Evolutionary conservation across 2,113 vertebrate species (phyloP), one percentile per base, ranked within the genome.

Genomic region (Oreocharis arfaki): DNA sequence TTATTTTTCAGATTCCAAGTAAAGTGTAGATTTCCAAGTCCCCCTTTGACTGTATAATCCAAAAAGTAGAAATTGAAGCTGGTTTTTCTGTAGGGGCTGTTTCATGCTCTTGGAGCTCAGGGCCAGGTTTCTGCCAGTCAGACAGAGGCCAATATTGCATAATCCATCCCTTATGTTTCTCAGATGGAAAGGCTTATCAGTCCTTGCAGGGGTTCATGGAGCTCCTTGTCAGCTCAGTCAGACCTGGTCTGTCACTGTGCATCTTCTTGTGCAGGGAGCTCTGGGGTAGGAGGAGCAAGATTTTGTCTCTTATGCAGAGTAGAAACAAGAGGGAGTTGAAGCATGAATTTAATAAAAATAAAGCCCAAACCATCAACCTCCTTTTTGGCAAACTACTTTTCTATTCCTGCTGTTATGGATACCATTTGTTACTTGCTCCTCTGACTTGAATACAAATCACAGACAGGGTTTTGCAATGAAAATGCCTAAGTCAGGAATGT

Each of bases 1-100:
- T 97, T 98, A 90, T 96, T 88, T 96, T 97, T 90, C 83, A 68
- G 80, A 89, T 95, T 95, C 90, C 92, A 95, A 52, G 44, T 22
- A 53, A 50, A 84, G 79, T 23, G 33, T 50, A 30, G 86, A 53
- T 95, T 78, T 90, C 76, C 26, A 71, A 81, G 69, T 75, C 80
- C 17, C 17, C 47, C 60, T 88, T 74, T 68, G 56, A 50, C 52
- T 41, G 26, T 39, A 9, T 76, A 35, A 84, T 60, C 11, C 63
- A 73, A 87, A 93, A 65, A 28, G 52, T 33, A 46, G 60, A 81
- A 93, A 68, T 41, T 4, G 88, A 65, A 96, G 49, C 56, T 46
- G 73, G 10, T 92, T 82, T 83, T 89, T 86, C 7, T 63, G 28
- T 4, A 57, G 39, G 42, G 28, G 30, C 17, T 67, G 65, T 42